Conservation (phyloP, 2,888 invertebrate genomes). For the Anoplius nigerrimus region DNA sequence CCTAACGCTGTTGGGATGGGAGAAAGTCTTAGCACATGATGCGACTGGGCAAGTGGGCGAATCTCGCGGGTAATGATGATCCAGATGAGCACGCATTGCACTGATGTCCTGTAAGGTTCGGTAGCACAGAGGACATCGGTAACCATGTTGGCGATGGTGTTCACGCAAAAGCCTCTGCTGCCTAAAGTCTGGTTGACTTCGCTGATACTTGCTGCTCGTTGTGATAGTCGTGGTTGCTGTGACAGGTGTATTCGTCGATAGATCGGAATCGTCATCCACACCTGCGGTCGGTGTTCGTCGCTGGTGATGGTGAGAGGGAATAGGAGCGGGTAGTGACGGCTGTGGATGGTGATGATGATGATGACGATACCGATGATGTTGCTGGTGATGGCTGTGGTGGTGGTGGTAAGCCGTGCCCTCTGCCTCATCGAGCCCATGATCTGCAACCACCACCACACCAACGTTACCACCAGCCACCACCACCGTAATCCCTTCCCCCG, state of each 20-base stretch:
- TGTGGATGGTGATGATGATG: slow-evolving; percentile 62
- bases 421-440: slow-evolving; percentile 72
- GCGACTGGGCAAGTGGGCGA: slow-evolving; percentile 88
- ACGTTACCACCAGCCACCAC: slow-evolving; percentile 74
- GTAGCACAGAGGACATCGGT: slow-evolving; percentile 85
- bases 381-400: slow-evolving; percentile 72
- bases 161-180: slow-evolving; percentile 67
- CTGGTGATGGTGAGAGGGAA: slow-evolving; percentile 46
- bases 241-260: slow-evolving; percentile 31
- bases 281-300: slow-evolving; percentile 47
- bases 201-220: slow-evolving; percentile 71
- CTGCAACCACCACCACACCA: slow-evolving; percentile 75
- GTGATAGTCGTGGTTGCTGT: slow-evolving; percentile 53
- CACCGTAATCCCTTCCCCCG: slow-evolving; percentile 55
- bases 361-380: slow-evolving; percentile 64
- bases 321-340: slow-evolving; percentile 54
- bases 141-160: slow-evolving; percentile 75
- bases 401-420: slow-evolving; percentile 73
- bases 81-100: slow-evolving; percentile 84
- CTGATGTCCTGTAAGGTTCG: slow-evolving; percentile 81
- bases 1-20: slow-evolving; percentile 90
- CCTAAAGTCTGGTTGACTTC: slow-evolving; percentile 70
- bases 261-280: slow-evolving; percentile 51
- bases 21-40: slow-evolving; percentile 84
- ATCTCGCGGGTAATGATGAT: slow-evolving; percentile 89